These are phyloP conservation scores for Tillus elongatus DNA, from an alignment of 2,888 invertebrate species.

Conservation along the genomic window DNA sequence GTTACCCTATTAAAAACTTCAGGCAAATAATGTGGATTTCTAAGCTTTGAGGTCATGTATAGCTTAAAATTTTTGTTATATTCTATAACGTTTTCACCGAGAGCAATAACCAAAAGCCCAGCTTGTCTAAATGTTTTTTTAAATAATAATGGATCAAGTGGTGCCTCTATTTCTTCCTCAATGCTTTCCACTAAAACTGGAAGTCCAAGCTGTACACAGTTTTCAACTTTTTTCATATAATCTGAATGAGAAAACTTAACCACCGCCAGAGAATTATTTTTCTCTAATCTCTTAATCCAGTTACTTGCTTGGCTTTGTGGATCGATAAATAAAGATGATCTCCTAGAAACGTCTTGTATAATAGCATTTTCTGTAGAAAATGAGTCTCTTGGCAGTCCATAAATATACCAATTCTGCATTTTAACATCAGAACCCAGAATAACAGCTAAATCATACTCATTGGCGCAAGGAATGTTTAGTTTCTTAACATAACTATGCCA, in stretches of 20 bases:
- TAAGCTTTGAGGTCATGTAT: constrained; percentile 72
- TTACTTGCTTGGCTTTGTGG: constrained; percentile 79
- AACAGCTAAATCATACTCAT: constrained; percentile 60
- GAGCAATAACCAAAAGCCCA: constrained; percentile 62
- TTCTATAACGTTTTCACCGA: constrained; percentile 70
- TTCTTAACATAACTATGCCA: constrained; percentile 61
- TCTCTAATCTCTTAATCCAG: constrained; percentile 80
- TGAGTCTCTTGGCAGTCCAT: constrained; percentile 67
- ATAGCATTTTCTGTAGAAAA: constrained; percentile 81
- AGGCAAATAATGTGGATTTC: constrained; percentile 79
- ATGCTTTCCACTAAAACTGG: constrained; percentile 72
- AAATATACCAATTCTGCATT: constrained; percentile 79
- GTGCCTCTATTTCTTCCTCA: constrained; percentile 67
- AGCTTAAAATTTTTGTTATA: constrained; percentile 67
- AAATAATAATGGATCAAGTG: constrained; percentile 65
- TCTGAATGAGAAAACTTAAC: constrained; percentile 66
- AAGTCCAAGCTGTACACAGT: constrained; percentile 65
- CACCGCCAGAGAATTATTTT: constrained; percentile 57
- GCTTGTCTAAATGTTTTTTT: constrained; percentile 67
- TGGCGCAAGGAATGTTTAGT: constrained; percentile 68
- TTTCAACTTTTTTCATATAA: constrained; percentile 68
- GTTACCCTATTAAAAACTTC: constrained; percentile 78
- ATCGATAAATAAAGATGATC: constrained; percentile 74
- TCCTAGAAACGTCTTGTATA: constrained; percentile 68
- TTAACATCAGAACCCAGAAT: constrained; percentile 78